Evolutionary conservation across 2,113 vertebrate genomes (phyloP).

Genomic region (Ondatra zibethicus): DNA sequence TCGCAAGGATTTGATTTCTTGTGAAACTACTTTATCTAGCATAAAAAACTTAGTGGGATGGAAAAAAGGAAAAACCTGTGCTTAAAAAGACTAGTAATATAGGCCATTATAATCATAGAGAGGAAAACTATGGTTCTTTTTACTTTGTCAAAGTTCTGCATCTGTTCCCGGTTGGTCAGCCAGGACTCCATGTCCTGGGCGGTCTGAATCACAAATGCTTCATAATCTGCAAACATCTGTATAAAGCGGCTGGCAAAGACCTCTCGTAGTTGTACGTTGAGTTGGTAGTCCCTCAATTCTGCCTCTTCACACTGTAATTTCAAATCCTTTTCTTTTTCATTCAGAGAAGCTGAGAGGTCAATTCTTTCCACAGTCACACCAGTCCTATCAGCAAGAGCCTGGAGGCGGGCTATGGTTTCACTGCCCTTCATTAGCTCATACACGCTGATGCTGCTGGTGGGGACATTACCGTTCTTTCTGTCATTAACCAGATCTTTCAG

Average conservation of each 20-base stretch:
- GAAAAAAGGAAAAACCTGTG: background rate
- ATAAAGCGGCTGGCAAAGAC: conserved; percentile 95
- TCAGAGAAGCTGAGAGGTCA: conserved; percentile 83
- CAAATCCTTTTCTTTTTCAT: conserved; percentile 84
- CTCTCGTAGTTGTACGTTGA: conserved; percentile 95
- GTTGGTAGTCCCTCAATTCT: conserved; percentile 91
- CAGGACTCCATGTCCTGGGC: conserved; percentile 95
- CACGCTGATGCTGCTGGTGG: conserved; percentile 90
- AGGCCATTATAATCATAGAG: background rate
- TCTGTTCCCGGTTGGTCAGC: conserved; percentile 96
- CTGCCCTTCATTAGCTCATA: conserved; percentile 93
- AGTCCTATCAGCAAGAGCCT: conserved; percentile 93
- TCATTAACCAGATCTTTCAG: conserved; percentile 95
- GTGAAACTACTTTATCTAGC: conserved; percentile 15
- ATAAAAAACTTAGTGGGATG: background rate
- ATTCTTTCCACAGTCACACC: conserved; percentile 90
- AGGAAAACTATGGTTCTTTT: conserved; percentile 21
- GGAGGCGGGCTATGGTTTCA: conserved; percentile 93
- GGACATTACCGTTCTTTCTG: conserved; percentile 94
- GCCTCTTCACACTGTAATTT: conserved; percentile 89
- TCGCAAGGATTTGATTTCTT: background rate
- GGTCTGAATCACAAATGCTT: conserved; percentile 96
- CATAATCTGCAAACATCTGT: conserved; percentile 95
- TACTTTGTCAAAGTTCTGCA: conserved; percentile 98
- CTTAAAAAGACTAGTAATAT: background rate